Conservation (phyloP, 2,113 vertebrate genomes). For the Dolichallabes microphthalmus region DNA sequence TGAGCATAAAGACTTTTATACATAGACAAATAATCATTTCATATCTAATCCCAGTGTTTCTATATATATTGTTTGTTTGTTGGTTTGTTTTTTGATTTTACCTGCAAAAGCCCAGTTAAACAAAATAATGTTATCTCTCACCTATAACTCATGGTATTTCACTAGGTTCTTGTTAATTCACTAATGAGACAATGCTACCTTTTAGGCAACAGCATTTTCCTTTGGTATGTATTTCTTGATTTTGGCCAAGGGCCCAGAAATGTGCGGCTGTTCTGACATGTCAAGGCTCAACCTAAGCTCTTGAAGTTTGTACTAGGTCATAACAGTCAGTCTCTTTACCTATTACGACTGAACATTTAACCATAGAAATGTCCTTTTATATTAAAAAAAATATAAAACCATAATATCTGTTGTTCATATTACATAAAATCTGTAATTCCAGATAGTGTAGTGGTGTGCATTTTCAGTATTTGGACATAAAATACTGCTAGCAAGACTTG, state of each 20-base stretch:
- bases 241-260: conserved; percentile 26
- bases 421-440: neutral
- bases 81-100: neutral
- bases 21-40: neutral
- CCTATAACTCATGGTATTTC: conserved; percentile 1
- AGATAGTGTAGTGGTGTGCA: neutral
- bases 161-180: conserved; percentile 14
- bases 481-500: neutral
- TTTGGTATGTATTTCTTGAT: neutral
- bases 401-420: neutral
- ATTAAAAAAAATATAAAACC: neutral
- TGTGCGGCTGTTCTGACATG: conserved; percentile 44
- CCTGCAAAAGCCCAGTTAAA: neutral
- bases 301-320: conserved; percentile 8
- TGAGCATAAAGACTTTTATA: neutral
- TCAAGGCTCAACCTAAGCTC: conserved; percentile 21
- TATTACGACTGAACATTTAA: neutral
- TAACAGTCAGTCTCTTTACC: neutral
- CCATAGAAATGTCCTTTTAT: neutral
- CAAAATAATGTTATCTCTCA: neutral
- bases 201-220: conserved; percentile 26
- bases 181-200: neutral
- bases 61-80: neutral
- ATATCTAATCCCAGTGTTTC: neutral
- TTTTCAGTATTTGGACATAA: neutral